A percentile compares a stretch with the other conserved stretches of the same genome.
These are phyloP conservation scores for Balaenoptera acutorostrata DNA, from an alignment of 2,113 vertebrate genomes.

Conservation along the genomic window DNA sequence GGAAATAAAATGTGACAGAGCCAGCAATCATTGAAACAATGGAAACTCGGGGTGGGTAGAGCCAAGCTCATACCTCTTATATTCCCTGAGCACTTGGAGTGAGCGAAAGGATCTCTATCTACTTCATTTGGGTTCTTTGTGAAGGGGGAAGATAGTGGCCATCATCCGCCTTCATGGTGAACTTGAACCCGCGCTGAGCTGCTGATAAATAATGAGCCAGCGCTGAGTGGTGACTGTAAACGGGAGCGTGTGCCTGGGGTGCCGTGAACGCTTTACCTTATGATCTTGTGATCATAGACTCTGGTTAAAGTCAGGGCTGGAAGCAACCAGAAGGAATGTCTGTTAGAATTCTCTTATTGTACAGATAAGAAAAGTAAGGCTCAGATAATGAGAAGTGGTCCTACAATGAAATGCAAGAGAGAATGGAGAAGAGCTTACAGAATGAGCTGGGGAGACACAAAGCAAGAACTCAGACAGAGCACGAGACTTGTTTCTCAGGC, in stretches of 20 bases:
- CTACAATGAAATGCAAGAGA: not conserved
- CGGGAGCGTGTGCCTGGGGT: not conserved
- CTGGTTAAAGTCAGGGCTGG: not conserved
- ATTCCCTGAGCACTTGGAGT: not conserved
- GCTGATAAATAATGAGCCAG: too few relatives aligned
- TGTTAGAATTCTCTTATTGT: not conserved
- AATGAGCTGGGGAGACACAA: not conserved
- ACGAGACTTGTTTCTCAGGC: not conserved
- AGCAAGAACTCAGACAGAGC: not conserved
- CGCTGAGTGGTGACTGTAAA: too few relatives aligned
- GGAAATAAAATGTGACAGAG: not conserved
- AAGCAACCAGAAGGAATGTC: not conserved
- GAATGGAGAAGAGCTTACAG: not conserved
- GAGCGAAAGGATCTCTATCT: not conserved
- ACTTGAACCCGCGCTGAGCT: not conserved
- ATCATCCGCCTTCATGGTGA: rapidly evolving
- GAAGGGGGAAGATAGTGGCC: not conserved
- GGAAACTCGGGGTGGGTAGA: not conserved
- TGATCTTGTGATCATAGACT: not conserved
- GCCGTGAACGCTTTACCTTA: not conserved
- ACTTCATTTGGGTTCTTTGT: not conserved
- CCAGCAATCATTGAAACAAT: not conserved
- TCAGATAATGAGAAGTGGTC: not conserved
- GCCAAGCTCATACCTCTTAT: not conserved
- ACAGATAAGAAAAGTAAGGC: not conserved